These are phyloP conservation scores for Tribolium madens DNA, from an alignment of 1,140 invertebrate species.

Conservation along the genomic window DNA sequence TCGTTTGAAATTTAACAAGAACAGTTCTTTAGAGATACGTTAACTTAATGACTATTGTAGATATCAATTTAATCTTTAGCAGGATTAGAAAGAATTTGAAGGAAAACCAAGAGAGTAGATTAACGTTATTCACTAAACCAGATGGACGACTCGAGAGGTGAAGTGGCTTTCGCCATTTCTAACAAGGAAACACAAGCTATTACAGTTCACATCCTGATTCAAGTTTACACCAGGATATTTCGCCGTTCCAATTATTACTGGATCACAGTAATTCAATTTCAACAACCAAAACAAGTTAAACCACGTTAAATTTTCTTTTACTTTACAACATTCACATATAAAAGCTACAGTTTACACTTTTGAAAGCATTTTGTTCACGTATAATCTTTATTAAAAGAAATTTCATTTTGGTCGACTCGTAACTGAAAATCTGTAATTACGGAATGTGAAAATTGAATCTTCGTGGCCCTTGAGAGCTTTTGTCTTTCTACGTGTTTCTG, in stretches of 20 bases:
- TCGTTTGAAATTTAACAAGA: slow-evolving; percentile 5
- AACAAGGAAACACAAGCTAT: slow-evolving; percentile 31
- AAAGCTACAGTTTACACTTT: too few species aligned
- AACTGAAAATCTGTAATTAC: neutral
- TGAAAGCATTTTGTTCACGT: too few species aligned
- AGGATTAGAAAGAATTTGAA: slow-evolving; percentile 45
- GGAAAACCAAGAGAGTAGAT: slow-evolving; percentile 18
- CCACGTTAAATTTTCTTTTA: neutral
- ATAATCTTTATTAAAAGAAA: too few species aligned
- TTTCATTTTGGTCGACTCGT: neutral
- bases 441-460: neutral
- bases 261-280: slow-evolving; percentile 18
- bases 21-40: slow-evolving; percentile 24
- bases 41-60: slow-evolving; percentile 45
- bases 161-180: slow-evolving; percentile 46
- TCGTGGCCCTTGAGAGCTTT: neutral
- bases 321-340: too few species aligned
- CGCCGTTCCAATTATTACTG: slow-evolving; percentile 16
- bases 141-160: slow-evolving; percentile 41
- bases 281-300: neutral
- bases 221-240: slow-evolving; percentile 14
- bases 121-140: slow-evolving; percentile 32
- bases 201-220: slow-evolving; percentile 34
- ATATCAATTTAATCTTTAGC: slow-evolving; percentile 49
- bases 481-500: neutral